phyloP scores from a whole-genome alignment of 2,888 invertebrate species.

The Drosophila paracracens region DNA sequence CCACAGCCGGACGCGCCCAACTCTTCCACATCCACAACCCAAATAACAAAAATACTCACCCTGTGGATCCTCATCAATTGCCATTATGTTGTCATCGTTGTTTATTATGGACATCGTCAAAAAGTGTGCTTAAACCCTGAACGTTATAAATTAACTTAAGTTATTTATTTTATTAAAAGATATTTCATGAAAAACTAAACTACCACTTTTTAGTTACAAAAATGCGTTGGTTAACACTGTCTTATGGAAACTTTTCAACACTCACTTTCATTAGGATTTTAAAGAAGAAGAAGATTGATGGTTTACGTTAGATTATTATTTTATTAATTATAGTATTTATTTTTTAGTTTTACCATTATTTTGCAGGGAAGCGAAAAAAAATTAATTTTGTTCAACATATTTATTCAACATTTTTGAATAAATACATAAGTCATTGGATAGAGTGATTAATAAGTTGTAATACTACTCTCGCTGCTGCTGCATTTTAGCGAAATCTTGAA shows the following conservation, averaged over 20 bases:
- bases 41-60: slow-evolving; percentile 85
- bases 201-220: slow-evolving; percentile 56
- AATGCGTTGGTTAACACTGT: slow-evolving; percentile 38
- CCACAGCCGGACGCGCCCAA: slow-evolving; percentile 49
- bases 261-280: slow-evolving; percentile 27
- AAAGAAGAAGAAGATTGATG: slow-evolving; percentile 32
- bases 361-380: not conserved
- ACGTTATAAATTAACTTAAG: slow-evolving; percentile 2
- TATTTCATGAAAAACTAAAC: slow-evolving; percentile 56
- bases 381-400: not conserved
- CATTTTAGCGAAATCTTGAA: not conserved
- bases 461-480: slow-evolving; percentile 2
- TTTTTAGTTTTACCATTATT: too few relatives aligned
- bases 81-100: slow-evolving; percentile 92
- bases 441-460: not conserved
- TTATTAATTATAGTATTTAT: too few relatives aligned
- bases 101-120: slow-evolving; percentile 85
- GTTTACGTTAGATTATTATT: slow-evolving; percentile 11
- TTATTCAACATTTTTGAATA: not conserved
- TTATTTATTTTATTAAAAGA: slow-evolving; percentile 25
- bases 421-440: not conserved
- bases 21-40: slow-evolving; percentile 25
- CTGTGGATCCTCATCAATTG: slow-evolving; percentile 97
- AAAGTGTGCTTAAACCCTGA: not conserved
- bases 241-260: slow-evolving; percentile 20